phyloP scores from a whole-genome alignment of 2,113 vertebrate genomes.

The Cercocebus atys region DNA sequence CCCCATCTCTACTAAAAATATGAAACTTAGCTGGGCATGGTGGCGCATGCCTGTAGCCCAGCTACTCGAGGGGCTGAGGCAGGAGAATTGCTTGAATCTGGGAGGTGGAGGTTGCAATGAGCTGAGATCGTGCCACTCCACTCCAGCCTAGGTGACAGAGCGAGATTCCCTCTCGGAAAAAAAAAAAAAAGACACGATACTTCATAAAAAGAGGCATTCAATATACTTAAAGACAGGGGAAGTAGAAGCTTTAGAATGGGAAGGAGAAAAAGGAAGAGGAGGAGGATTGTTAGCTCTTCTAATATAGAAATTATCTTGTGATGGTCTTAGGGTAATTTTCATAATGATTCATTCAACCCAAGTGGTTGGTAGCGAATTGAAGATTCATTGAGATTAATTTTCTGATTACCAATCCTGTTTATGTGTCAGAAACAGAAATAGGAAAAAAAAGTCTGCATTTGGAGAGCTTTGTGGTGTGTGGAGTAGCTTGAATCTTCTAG shows the following conservation, averaged over 20 bases:
- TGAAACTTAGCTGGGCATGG: too few species aligned
- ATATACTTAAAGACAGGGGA: background rate
- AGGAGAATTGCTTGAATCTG: too few species aligned
- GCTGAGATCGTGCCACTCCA: too few species aligned
- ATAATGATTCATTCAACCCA: background rate
- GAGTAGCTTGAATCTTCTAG: background rate
- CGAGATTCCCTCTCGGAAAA: too few species aligned
- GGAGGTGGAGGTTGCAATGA: too few species aligned
- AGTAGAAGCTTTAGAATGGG: background rate
- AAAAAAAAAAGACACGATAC: background rate
- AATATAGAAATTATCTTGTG: background rate
- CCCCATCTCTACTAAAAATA: too few species aligned
- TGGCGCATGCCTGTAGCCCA: too few species aligned
- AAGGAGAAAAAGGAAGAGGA: background rate
- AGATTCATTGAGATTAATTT: constrained; percentile 21
- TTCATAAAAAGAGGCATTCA: background rate
- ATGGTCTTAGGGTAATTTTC: background rate
- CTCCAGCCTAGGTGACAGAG: too few species aligned
- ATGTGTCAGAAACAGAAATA: background rate
- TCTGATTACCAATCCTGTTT: background rate
- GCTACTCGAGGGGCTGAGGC: too few species aligned
- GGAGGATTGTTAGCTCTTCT: background rate
- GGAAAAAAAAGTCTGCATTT: background rate
- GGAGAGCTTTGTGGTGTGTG: background rate
- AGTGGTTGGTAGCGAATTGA: background rate